Base-by-base conservation (phyloP, 30 jellyfish, hydroid and myxozoan species). In the Rhopilema esculentum region DNA sequence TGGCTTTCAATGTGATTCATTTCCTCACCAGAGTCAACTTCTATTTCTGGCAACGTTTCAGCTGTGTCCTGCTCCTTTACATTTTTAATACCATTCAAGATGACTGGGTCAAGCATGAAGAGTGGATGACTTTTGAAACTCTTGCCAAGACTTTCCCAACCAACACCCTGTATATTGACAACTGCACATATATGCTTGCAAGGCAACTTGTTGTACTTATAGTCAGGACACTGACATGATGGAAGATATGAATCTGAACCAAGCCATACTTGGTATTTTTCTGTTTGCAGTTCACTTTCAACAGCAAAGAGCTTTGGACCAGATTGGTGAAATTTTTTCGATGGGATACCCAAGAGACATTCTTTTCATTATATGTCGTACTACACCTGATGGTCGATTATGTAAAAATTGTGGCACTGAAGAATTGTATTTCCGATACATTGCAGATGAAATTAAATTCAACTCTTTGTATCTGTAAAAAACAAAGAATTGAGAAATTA, bases 171-270 rank as follows among this genome's bases (percentile, higher is more conserved):
- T 48, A 21, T 16, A 24, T 67, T 20, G 22, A 80, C 69, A n/a
- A 80, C 82, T 1, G 82, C 72, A 40, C 90, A 80, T 1, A 80
- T 66, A 53, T 80, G 90, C 57, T 80, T 80, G 82, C 80, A 80
- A 6, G 80, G 90, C 80, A 80, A 22, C 49, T 49, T 66, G 48
- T 49, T 29, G 8, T 22, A 57, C 49, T 66, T 66, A 23, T 62
- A 62, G 29, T 80, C 90, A 30, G n/a, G 57, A 69, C 90, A 80
- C 69, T 26, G 49, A 27, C 90, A 80, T 49, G 90, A 80, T 27
- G 90, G 90, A 23, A 80, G 68, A 33, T 29, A 49, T 25, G 66
- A 66, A 27, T 80, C 90, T 26, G 90, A 80, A 28, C 82, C 90
- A 24, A 66, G 76, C 76, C 76, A 66, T 28, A 66, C 76, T 66